Evolutionary conservation across 1,140 invertebrate genomes (phyloP).

Genomic region (Drosophila quadrilineata): DNA sequence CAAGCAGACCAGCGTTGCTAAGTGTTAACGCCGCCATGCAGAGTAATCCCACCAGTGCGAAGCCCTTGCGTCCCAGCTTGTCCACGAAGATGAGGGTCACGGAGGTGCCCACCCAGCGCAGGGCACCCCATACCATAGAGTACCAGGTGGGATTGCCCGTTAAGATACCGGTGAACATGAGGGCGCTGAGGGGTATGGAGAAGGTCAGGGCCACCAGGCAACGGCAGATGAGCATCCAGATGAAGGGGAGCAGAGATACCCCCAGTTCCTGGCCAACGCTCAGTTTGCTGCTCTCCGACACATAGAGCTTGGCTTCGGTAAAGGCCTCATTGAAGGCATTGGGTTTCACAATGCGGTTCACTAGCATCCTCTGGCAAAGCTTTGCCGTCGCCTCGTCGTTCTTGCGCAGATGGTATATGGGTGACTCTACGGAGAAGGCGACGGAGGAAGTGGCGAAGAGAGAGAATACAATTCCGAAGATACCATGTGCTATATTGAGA

Average conservation of each 20-base stretch:
- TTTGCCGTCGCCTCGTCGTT: conserved; percentile 55
- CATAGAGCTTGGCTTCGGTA: conserved; percentile 54
- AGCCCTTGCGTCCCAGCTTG: conserved; percentile 47
- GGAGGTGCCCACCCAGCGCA: conserved; percentile 50
- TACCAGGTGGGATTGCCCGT: conserved; percentile 26
- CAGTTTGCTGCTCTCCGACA: conserved; percentile 31
- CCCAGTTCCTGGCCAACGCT: conserved; percentile 25
- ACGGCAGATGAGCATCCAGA: conserved; percentile 56
- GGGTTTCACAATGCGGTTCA: conserved; percentile 4
- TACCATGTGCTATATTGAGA: conserved; percentile 56
- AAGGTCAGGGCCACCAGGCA: conserved; percentile 66
- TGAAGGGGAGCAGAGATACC: conserved; percentile 41
- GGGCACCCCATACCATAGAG: conserved; percentile 18
- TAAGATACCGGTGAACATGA: not conserved
- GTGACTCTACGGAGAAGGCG: conserved; percentile 45
- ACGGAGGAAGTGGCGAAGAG: conserved; percentile 18
- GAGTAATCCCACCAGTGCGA: conserved; percentile 42
- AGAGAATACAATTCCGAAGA: conserved; percentile 55
- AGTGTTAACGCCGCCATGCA: conserved; percentile 60
- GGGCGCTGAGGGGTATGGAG: conserved; percentile 43
- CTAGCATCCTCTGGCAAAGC: conserved; percentile 14
- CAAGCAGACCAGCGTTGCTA: conserved; percentile 53
- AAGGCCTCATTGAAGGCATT: conserved; percentile 24
- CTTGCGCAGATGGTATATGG: conserved; percentile 49
- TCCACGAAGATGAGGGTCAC: conserved; percentile 42